Evolutionary conservation across 1,140 invertebrate species (phyloP), one percentile per base, ranked within the genome.

Genomic region (Drosophila tani): DNA sequence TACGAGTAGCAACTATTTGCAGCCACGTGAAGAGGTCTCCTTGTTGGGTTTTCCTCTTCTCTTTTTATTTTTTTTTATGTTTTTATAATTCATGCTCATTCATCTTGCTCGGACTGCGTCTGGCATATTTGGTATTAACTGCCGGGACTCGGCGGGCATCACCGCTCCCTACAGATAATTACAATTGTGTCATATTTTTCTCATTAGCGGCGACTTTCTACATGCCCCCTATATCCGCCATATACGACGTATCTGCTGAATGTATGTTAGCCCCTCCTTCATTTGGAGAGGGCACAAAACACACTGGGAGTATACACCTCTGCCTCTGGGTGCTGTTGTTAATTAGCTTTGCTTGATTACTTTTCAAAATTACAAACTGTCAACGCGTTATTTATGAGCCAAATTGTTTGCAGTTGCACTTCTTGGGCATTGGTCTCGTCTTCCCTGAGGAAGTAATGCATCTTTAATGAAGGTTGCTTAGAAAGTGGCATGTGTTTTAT

Each of bases 151-250:
- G 79, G 56, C 43, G 41, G 38, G 51, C 50, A 51, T 59, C 60
- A 41, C 64, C 63, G 57, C 80, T 82, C 75, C 53, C 81, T 68
- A 60, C 67, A 84, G 65, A 90, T 90, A 90, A 90, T 90, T 90
- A 90, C 86, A 90, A 90, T 90, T 90, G 85, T 85, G 85, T 90
- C 85, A 90, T 90, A 90, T 90, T 90, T 90, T 90, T 90, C 85
- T 90, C 85, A 90, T 90, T 90, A 90, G 79, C 71, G 85, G 45
- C 41, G 74, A 75, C 83, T 90, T 90, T 82, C 81, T 76, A 73
- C 63, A 56, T 71, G 67, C 47, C 73, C 62, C 64, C 24, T 40
- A 19, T 53, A 45, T 29, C 46, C 43, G 41, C 43, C 47, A 21
- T 29, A 32, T 56, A 40, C 14, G 29, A 35, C 12, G 27, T 15